Evolutionary conservation across 2,113 vertebrate genomes (phyloP).

Genomic region (Leptocoma aspasia): DNA sequence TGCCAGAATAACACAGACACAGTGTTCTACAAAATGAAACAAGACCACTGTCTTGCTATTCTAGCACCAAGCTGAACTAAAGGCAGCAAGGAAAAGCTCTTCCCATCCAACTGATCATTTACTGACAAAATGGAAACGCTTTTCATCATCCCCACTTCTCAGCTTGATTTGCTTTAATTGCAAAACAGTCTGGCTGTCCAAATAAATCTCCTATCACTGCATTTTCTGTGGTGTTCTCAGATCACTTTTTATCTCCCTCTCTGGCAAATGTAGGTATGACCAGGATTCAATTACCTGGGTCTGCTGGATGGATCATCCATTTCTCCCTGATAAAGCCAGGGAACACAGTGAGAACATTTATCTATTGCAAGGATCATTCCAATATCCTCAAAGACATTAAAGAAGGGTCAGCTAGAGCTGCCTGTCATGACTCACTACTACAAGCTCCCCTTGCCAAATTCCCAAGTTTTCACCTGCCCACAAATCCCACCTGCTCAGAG

Average conservation of each 20-base stretch:
- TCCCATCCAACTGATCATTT: neutral
- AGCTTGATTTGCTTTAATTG: neutral
- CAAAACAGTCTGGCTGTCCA: neutral
- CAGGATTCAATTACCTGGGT: neutral
- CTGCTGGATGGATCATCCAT: neutral
- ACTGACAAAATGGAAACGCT: neutral
- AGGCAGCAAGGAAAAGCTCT: neutral
- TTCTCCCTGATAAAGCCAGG: constrained; percentile 7
- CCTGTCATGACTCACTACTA: neutral
- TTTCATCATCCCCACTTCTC: neutral
- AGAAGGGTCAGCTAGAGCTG: neutral
- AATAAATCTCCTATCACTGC: neutral
- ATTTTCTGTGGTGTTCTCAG: neutral
- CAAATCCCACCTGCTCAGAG: neutral
- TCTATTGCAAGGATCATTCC: neutral
- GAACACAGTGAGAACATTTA: neutral
- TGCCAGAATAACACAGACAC: rapidly evolving
- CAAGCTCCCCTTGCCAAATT: neutral
- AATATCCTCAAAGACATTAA: neutral
- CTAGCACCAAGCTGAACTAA: neutral
- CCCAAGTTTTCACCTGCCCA: neutral
- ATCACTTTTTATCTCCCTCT: neutral
- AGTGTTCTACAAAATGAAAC: rapidly evolving
- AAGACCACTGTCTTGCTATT: rapidly evolving
- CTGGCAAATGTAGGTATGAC: neutral